phyloP scores from a whole-genome alignment of 2,113 vertebrate genomes.

The Myotis davidii region DNA sequence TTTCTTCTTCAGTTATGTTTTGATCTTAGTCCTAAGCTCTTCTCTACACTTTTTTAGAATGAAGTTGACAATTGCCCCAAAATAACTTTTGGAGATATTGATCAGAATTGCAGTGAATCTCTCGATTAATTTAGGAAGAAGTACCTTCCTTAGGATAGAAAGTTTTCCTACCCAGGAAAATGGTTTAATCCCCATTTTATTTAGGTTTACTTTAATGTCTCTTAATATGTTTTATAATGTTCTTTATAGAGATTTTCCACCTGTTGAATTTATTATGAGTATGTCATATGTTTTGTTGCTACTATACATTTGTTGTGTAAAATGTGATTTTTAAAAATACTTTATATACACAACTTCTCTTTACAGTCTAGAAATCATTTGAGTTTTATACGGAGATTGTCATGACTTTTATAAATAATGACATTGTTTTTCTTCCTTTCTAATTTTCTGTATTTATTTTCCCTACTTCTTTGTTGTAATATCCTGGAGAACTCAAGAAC shows the following conservation, averaged over 20 bases:
- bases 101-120: background rate
- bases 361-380: conserved; percentile 16
- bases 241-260: background rate
- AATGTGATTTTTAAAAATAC: conserved; percentile 23
- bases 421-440: conserved; percentile 35
- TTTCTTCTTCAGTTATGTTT: conserved; percentile 5
- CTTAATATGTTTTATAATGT: conserved; percentile 4
- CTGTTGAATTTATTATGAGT: conserved; percentile 19
- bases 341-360: background rate
- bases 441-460: background rate
- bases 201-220: background rate
- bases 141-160: background rate
- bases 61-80: background rate
- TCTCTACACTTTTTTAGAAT: conserved; percentile 17
- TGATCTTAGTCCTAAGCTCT: background rate
- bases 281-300: background rate
- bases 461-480: background rate
- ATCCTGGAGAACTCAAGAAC: background rate
- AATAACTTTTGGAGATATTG: conserved; percentile 14
- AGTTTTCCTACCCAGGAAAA: background rate
- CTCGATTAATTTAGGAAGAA: background rate
- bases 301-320: background rate
- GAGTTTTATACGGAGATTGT: background rate
- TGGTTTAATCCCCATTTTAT: background rate
- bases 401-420: conserved; percentile 9